These are phyloP conservation scores for Ferrisia virgata DNA, from an alignment of 2,888 invertebrate species.

Conservation along the genomic window DNA sequence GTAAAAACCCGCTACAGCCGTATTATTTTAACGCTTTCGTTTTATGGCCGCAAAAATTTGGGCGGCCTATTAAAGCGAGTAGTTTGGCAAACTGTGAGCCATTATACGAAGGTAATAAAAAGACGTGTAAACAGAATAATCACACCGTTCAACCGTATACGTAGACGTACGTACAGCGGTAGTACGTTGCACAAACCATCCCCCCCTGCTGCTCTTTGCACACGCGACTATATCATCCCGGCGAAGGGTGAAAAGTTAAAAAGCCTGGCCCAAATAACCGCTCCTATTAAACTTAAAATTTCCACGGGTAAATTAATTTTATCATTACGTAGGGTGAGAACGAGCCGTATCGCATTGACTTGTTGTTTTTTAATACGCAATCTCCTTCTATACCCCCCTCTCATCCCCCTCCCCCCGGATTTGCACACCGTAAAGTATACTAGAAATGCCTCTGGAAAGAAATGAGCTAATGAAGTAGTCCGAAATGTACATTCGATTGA, in stretches of 20 bases:
- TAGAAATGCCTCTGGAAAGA: too few relatives aligned
- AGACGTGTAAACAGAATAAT: conserved; percentile 41
- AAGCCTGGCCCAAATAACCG: background rate
- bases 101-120: conserved; percentile 29
- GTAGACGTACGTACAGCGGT: background rate
- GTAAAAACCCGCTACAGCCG: conserved; percentile 21
- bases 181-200: too few relatives aligned
- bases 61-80: conserved; percentile 34
- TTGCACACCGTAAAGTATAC: too few relatives aligned
- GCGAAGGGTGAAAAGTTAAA: conserved; percentile 14
- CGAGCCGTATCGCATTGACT: background rate
- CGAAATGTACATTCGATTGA: too few relatives aligned
- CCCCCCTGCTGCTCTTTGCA: too few relatives aligned
- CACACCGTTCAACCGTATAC: conserved; percentile 22
- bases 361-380: background rate
- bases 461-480: too few relatives aligned
- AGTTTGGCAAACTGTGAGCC: conserved; percentile 30
- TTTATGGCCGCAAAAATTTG: conserved; percentile 37
- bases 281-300: conserved; percentile 1
- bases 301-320: background rate
- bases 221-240: conserved; percentile 10
- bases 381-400: too few relatives aligned
- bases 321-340: background rate
- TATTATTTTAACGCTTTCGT: conserved; percentile 34
- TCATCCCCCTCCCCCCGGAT: too few relatives aligned